Conservation (phyloP, 2,797 vertebrate genomes). For the Calcarius lapponicus region DNA sequence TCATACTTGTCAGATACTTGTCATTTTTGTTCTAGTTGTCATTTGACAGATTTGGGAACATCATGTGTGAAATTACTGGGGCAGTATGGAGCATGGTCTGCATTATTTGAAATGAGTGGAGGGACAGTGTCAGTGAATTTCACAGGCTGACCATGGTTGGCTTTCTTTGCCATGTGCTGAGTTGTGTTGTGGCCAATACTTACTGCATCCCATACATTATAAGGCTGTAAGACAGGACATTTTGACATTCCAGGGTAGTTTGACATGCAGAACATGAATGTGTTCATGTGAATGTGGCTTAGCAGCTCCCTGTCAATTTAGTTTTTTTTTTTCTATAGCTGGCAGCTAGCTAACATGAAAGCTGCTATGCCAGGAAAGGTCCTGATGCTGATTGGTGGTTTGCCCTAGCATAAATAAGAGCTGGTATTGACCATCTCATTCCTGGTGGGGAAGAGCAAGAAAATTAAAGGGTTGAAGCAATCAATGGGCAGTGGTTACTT, state of each 20-base stretch:
- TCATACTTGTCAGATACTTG: background rate
- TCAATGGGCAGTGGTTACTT: background rate
- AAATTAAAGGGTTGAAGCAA: background rate
- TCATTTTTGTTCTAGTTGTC: background rate
- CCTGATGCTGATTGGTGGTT: background rate
- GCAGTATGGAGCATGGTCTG: background rate
- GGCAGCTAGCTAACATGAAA: background rate
- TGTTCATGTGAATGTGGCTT: background rate
- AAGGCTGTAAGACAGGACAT: background rate
- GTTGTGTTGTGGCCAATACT: fast-evolving
- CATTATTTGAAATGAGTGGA: background rate
- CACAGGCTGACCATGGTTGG: fast-evolving
- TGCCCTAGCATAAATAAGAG: background rate
- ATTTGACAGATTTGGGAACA: background rate
- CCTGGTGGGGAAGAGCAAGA: background rate
- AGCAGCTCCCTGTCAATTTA: background rate
- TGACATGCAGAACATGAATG: background rate
- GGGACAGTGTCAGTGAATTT: background rate
- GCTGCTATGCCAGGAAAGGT: background rate
- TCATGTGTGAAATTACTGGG: background rate
- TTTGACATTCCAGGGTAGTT: background rate
- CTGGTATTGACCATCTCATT: background rate
- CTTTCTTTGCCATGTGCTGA: fast-evolving
- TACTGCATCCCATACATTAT: fast-evolving
- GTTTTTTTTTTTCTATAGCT: background rate